Percentiles rank a stretch among this genome's conserved stretches.
Conservation (phyloP, 2,888 invertebrate genomes). For the Argynnis bischoffii region DNA sequence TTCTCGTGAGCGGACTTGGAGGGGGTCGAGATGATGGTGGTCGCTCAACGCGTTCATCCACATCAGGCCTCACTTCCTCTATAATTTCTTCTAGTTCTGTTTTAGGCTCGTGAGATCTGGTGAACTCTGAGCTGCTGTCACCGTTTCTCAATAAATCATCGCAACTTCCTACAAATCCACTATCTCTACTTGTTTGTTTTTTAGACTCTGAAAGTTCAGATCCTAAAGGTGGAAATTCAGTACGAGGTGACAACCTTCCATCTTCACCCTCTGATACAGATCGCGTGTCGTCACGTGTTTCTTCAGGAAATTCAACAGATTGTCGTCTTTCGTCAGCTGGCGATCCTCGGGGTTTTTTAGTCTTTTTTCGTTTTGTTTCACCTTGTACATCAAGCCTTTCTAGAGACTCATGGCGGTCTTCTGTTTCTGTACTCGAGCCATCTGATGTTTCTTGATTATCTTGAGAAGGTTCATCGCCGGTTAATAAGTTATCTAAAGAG, state of each 20-base stretch:
- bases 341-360: conserved; percentile 85
- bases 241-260: conserved; percentile 86
- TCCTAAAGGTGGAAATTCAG: conserved; percentile 83
- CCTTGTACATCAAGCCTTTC: conserved; percentile 89
- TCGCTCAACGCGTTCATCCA: conserved; percentile 73
- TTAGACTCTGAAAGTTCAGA: conserved; percentile 84
- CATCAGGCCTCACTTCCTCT: conserved; percentile 82
- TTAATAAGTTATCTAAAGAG: conserved; percentile 89
- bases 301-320: conserved; percentile 84
- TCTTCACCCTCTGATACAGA: conserved; percentile 86
- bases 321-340: conserved; percentile 85
- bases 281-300: conserved; percentile 81
- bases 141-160: conserved; percentile 90
- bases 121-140: conserved; percentile 78
- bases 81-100: conserved; percentile 82
- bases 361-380: conserved; percentile 92
- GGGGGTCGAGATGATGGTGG: conserved; percentile 80
- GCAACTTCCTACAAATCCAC: conserved; percentile 94
- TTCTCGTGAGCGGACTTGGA: conserved; percentile 86
- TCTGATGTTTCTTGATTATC: conserved; percentile 85
- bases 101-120: conserved; percentile 78
- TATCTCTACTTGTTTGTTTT: conserved; percentile 92
- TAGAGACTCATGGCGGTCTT: conserved; percentile 85
- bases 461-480: conserved; percentile 82
- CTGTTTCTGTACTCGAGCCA: conserved; percentile 89